Base-by-base conservation (phyloP, 2,888 invertebrate genomes). In the Parochlus steinenii region DNA sequence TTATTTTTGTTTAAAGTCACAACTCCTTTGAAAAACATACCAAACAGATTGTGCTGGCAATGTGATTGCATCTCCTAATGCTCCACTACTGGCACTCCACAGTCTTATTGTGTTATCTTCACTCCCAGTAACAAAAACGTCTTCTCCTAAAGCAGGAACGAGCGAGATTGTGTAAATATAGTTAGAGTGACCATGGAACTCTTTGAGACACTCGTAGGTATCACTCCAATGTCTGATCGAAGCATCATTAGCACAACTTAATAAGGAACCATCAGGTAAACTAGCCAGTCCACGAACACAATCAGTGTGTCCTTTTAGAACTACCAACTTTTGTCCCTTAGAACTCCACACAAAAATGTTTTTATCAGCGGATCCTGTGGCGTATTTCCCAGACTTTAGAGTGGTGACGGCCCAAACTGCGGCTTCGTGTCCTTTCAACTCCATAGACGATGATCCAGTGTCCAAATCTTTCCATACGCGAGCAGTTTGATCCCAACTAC, bases 281-380 rank as follows among this genome's bases (percentile, higher is more conserved):
- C 75, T 68, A 2, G 74, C 69, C 19, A 97, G 52, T 16, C 71
- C 79, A 51, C 97, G 65, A 0, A 97, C 87, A 60, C 92, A 92
- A 51, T 97, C 97, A 2, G 74, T 78, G 54, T 97, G 97, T 5
- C 92, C 82, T 56, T 63, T 69, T 23, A 83, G 62, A 35, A 73
- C 67, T 37, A 63, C 65, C 36, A 76, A 55, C 45, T 73, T 64
- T 40, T 67, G 67, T 4, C 83, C 86, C 45, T 72, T 62, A 35
- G 63, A 63, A 43, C 64, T 69, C 92, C 92, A 95, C 17, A 89
- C 56, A 45, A 75, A 76, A 36, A 97, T 80, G 7, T 74, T 74
- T 58, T 85, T 87, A 58, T 98, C 97, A 11, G 95, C 97, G 0
- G 87, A 86, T 1, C 81, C 95, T 10, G 93, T 92, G 2, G 86